Percentiles rank a stretch among this genome's conserved stretches.
These are phyloP conservation scores for Physella acuta DNA, from an alignment of 1,140 invertebrate genomes.

Conservation along the genomic window DNA sequence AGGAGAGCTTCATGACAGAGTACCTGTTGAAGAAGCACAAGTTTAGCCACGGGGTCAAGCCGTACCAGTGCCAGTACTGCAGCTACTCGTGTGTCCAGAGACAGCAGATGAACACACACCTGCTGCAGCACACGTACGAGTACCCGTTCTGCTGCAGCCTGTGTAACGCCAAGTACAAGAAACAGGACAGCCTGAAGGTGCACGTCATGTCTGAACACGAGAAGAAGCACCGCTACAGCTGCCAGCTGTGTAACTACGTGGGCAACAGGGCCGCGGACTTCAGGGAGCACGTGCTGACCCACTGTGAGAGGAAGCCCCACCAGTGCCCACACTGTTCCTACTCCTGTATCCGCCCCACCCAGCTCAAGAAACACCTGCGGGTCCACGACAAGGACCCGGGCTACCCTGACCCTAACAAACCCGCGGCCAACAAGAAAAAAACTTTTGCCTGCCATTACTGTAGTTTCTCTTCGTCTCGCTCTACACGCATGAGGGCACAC, in stretches of 20 bases:
- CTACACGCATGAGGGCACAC: constrained; percentile 9
- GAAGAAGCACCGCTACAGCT: constrained; percentile 9
- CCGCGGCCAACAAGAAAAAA: constrained; percentile 10
- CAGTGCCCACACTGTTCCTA: constrained; percentile 18
- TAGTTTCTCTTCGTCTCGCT: constrained; percentile 6
- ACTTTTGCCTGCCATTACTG: constrained; percentile 12
- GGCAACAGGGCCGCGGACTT: constrained; percentile 24
- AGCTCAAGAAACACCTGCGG: constrained; percentile 15
- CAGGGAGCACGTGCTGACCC: constrained; percentile 17
- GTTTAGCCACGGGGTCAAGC: constrained; percentile 9
- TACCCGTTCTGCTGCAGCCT: constrained; percentile 15
- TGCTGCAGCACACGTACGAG: constrained; percentile 16
- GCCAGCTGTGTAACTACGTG: constrained; percentile 15
- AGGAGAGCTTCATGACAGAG: not conserved
- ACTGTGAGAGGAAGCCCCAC: constrained; percentile 10
- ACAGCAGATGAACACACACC: constrained; percentile 21
- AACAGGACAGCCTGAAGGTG: constrained; percentile 17
- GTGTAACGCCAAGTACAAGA: constrained; percentile 24
- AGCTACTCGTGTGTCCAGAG: constrained; percentile 13
- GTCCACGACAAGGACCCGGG: constrained; percentile 3
- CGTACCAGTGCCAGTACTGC: constrained; percentile 12
- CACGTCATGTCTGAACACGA: constrained; percentile 8
- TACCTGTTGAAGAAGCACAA: constrained; percentile 20
- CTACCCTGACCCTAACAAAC: not conserved
- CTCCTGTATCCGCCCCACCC: constrained; percentile 8